A percentile compares a stretch with the other conserved stretches of the same genome.
phyloP scores from a whole-genome alignment of 2,888 invertebrate genomes.

The Odiellus spinosus region DNA sequence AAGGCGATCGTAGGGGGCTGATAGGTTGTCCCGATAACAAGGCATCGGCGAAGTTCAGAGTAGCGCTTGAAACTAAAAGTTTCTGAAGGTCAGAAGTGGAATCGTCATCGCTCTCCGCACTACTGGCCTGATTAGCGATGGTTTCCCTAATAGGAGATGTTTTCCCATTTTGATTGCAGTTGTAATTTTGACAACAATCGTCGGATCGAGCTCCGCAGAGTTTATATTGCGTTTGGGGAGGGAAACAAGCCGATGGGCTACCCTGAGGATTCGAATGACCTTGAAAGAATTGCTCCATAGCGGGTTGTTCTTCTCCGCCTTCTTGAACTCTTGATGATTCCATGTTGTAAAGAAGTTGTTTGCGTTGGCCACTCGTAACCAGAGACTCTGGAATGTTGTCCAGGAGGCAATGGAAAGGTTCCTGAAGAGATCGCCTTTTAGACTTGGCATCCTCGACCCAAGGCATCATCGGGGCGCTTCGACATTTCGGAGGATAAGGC shows the following conservation, averaged over 20 bases:
- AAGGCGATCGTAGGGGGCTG: not conserved
- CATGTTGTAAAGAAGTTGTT: not conserved
- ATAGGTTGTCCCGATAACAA: constrained; percentile 8
- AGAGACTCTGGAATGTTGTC: constrained; percentile 8
- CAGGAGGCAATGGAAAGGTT: constrained; percentile 38
- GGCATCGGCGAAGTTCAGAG: constrained; percentile 8
- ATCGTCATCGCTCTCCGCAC: not conserved
- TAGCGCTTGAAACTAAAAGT: constrained; percentile 6
- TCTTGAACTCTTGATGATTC: not conserved
- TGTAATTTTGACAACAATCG: too few species aligned
- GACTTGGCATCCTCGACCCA: constrained; percentile 35
- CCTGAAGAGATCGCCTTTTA: constrained; percentile 52
- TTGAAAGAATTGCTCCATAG: not conserved
- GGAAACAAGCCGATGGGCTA: not conserved
- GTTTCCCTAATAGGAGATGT: too few species aligned
- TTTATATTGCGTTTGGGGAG: not conserved
- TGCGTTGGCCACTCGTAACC: not conserved
- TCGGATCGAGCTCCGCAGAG: not conserved
- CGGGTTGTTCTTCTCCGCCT: not conserved
- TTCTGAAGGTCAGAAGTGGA: constrained; percentile 1
- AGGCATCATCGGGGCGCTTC: constrained; percentile 42
- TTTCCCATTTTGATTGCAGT: too few species aligned
- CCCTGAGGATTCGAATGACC: not conserved
- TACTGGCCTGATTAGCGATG: not conserved
- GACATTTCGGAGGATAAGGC: constrained; percentile 46